These are phyloP conservation scores for Hirtodrosophila duncani DNA, from an alignment of 2,888 invertebrate genomes.

Conservation along the genomic window DNA sequence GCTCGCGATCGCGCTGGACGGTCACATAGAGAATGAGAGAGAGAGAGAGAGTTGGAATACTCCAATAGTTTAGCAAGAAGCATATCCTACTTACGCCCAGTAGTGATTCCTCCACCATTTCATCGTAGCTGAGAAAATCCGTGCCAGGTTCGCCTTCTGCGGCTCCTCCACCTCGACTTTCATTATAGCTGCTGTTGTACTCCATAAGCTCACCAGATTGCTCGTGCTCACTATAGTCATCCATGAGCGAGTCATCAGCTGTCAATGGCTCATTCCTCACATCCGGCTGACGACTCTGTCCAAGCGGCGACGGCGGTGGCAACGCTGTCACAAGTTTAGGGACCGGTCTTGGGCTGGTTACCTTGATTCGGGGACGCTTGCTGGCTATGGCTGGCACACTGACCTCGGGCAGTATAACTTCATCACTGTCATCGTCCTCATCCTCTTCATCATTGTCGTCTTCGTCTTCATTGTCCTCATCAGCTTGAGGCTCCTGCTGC, in stretches of 20 bases:
- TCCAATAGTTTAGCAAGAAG: not conserved
- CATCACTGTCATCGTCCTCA: slow-evolving; percentile 25
- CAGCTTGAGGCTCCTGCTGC: not conserved
- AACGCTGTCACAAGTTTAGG: too few species aligned
- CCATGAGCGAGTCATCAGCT: slow-evolving; percentile 50
- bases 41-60: not conserved
- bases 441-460: not conserved
- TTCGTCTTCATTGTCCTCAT: not conserved
- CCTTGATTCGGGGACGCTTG: slow-evolving; percentile 36
- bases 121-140: slow-evolving; percentile 67
- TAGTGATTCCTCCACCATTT: slow-evolving; percentile 73
- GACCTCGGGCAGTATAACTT: slow-evolving; percentile 49
- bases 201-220: slow-evolving; percentile 51
- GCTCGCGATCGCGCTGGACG: slow-evolving; percentile 50
- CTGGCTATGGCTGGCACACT: slow-evolving; percentile 30
- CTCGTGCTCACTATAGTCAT: slow-evolving; percentile 51
- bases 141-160: slow-evolving; percentile 26
- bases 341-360: slow-evolving; percentile 7
- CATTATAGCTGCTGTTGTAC: slow-evolving; percentile 36
- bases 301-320: not conserved
- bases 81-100: slow-evolving; percentile 56
- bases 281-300: slow-evolving; percentile 17
- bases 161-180: slow-evolving; percentile 34
- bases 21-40: not conserved
- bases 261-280: slow-evolving; percentile 45